Evolutionary conservation across 2,113 vertebrate genomes (phyloP).

Genomic region (Oncorhynchus clarkii): DNA sequence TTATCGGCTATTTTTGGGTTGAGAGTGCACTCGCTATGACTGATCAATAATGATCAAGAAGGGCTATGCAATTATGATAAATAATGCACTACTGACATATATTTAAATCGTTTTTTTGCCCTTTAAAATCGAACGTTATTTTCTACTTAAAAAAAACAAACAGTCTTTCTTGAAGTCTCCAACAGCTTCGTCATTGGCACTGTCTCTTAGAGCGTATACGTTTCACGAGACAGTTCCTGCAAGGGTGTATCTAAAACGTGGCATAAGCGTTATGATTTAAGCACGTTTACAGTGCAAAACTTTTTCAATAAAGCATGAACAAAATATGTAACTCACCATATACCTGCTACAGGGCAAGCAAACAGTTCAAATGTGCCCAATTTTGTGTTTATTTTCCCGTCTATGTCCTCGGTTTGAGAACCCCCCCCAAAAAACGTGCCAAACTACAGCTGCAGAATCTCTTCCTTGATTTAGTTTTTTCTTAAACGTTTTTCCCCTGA

Average conservation of each 20-base stretch:
- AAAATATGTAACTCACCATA: constrained; percentile 66
- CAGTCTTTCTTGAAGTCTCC: not conserved
- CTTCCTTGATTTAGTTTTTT: constrained; percentile 76
- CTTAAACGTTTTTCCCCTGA: constrained; percentile 55
- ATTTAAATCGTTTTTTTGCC: not conserved
- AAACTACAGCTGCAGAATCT: constrained; percentile 70
- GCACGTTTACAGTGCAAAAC: constrained; percentile 26
- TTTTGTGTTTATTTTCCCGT: constrained; percentile 43
- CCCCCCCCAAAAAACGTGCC: constrained; percentile 63
- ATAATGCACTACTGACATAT: not conserved
- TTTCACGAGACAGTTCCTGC: constrained; percentile 50
- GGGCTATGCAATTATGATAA: not conserved
- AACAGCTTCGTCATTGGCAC: constrained; percentile 27
- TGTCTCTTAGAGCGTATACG: constrained; percentile 16
- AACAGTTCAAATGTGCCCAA: constrained; percentile 54
- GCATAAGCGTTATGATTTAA: constrained; percentile 47
- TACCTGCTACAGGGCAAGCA: constrained; percentile 43
- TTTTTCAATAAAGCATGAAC: constrained; percentile 9
- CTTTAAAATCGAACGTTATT: not conserved
- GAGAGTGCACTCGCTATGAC: not conserved
- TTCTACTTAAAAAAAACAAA: not conserved
- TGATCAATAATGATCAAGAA: not conserved
- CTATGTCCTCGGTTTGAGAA: constrained; percentile 56
- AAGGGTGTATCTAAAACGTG: constrained; percentile 70
- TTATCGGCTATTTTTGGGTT: not conserved